A percentile compares a stretch with the other conserved stretches of the same genome.
Evolutionary conservation across 2,888 invertebrate species (phyloP).

Genomic region (Adelognathus sp.): DNA sequence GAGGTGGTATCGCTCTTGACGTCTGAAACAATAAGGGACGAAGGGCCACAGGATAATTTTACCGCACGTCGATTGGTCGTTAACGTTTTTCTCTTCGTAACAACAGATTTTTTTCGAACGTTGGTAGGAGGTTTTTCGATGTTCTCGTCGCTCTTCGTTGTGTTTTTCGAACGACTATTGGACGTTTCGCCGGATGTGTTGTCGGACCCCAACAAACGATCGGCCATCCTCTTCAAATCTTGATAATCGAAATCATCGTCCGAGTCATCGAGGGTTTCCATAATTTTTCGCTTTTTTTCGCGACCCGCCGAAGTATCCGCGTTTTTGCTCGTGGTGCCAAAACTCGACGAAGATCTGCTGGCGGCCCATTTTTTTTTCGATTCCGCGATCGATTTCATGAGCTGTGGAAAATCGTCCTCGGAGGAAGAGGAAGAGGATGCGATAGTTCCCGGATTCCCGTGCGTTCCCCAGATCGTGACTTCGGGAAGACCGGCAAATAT

Average conservation of each 20-base stretch:
- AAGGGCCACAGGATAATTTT: conserved; percentile 35
- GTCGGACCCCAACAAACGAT: conserved; percentile 42
- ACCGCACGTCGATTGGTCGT: background rate
- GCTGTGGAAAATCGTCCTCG: conserved; percentile 13
- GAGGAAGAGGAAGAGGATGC: conserved; percentile 28
- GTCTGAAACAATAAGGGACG: conserved; percentile 53
- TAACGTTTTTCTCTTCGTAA: background rate
- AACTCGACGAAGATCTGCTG: too few relatives aligned
- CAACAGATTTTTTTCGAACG: too few relatives aligned
- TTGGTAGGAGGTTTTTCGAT: too few relatives aligned
- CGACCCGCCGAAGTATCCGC: background rate
- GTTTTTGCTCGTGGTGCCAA: conserved; percentile 6
- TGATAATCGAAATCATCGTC: conserved; percentile 53
- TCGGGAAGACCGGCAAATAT: conserved; percentile 69
- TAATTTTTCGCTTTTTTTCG: background rate
- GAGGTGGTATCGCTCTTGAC: conserved; percentile 1
- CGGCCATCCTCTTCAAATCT: conserved; percentile 52
- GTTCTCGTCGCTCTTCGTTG: background rate
- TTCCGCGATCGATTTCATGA: conserved; percentile 1
- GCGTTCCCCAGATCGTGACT: conserved; percentile 70
- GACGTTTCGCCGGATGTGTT: background rate
- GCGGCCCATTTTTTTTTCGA: background rate
- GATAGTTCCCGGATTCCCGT: conserved; percentile 60
- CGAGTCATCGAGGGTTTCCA: conserved; percentile 38
- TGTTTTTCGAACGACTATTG: too few relatives aligned